Percentiles rank a stretch among this genome's conserved stretches.
Evolutionary conservation across 2,113 vertebrate species (phyloP).

Genomic region (Tachuris rubrigastra): DNA sequence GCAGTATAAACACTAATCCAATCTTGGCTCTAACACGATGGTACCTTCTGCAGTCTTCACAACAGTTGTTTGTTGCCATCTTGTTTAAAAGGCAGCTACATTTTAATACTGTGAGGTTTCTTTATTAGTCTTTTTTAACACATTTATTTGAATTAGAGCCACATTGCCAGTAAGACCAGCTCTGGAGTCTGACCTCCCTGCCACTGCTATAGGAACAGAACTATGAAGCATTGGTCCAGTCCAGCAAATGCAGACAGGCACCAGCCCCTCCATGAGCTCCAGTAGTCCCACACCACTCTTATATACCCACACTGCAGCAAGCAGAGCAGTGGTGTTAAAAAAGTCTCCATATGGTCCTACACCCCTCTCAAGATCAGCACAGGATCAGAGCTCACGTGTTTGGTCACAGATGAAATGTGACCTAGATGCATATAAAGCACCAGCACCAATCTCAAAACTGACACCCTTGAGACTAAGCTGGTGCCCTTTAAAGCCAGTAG

Average conservation of each 20-base stretch:
- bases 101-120: neutral
- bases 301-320: neutral
- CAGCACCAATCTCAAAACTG: neutral
- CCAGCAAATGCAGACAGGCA: neutral
- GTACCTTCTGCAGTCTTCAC: neutral
- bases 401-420: constrained; percentile 35
- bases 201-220: neutral
- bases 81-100: neutral
- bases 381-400: neutral
- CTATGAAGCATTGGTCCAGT: neutral
- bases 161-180: neutral
- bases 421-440: constrained; percentile 62
- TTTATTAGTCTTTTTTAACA: neutral
- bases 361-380: rapidly evolving
- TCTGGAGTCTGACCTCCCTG: neutral
- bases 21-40: neutral
- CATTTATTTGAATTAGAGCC: neutral
- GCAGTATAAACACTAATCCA: neutral
- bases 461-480: neutral
- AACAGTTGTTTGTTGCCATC: neutral
- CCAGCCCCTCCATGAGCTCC: neutral
- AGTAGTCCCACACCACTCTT: neutral
- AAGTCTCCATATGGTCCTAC: neutral
- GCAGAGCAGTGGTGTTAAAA: neutral
- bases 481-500: constrained; percentile 20